A percentile compares a stretch with the other conserved stretches of the same genome.
These are phyloP conservation scores for Xestia xanthographa DNA, from an alignment of 2,888 invertebrate genomes.

Conservation along the genomic window DNA sequence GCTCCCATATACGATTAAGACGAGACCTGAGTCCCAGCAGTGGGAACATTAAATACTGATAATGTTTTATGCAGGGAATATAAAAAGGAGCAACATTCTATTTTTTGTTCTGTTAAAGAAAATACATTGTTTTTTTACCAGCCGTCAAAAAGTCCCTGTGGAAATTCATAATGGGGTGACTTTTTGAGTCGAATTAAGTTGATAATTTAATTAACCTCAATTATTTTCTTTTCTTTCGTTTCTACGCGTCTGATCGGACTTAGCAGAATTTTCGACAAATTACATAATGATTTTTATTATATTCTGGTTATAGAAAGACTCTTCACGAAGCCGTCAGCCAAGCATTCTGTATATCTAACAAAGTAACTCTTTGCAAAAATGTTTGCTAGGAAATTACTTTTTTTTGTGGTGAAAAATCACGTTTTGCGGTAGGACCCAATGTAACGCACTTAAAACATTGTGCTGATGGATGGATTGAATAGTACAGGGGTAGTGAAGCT, in stretches of 20 bases:
- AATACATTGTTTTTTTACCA: not conserved
- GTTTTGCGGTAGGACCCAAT: too few species aligned
- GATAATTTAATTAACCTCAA: conserved; percentile 10
- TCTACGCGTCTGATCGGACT: not conserved
- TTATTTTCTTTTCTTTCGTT: not conserved
- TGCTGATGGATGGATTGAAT: too few species aligned
- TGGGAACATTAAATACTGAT: conserved; percentile 14
- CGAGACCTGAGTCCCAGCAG: conserved; percentile 7
- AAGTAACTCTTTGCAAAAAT: too few species aligned
- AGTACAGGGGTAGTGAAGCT: too few species aligned
- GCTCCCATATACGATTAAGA: not conserved
- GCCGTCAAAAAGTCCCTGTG: not conserved
- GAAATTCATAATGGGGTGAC: conserved; percentile 10
- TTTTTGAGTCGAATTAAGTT: conserved; percentile 3
- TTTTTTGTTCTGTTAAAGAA: not conserved
- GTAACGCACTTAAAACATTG: too few species aligned
- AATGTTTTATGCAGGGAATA: conserved; percentile 11
- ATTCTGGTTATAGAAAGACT: too few species aligned
- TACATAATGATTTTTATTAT: not conserved
- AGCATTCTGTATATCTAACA: too few species aligned
- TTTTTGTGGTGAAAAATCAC: too few species aligned
- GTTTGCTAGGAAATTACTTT: too few species aligned
- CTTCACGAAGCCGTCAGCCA: too few species aligned
- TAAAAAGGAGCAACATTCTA: not conserved
- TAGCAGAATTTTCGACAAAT: not conserved